Evolutionary conservation across 2,797 vertebrate genomes (phyloP).

Genomic region (Sebastes diploproa): DNA sequence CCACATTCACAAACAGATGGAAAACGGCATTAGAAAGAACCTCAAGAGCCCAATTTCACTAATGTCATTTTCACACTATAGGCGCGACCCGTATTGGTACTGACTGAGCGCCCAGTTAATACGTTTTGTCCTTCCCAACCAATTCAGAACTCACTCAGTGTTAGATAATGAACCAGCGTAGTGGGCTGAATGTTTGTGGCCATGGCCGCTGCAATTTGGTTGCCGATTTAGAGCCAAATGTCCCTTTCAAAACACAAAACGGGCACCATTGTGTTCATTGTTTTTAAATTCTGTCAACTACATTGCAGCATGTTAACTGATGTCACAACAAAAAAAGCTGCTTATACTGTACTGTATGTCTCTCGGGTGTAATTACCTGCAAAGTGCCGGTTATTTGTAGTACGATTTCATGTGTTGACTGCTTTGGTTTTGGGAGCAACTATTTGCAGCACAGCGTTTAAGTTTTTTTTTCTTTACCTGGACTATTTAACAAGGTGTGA

Average conservation of each 20-base stretch:
- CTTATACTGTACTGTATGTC: constrained; percentile 16
- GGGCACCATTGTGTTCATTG: constrained; percentile 44
- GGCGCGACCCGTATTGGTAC: constrained; percentile 60
- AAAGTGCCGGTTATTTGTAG: constrained; percentile 39
- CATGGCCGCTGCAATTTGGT: constrained; percentile 43
- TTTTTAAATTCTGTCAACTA: constrained; percentile 51
- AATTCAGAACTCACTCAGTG: constrained; percentile 61
- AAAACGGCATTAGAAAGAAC: constrained; percentile 59
- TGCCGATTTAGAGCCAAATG: constrained; percentile 52
- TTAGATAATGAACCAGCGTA: constrained; percentile 63
- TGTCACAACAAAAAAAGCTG: constrained; percentile 55
- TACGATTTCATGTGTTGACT: constrained; percentile 25
- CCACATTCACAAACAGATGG: constrained; percentile 48
- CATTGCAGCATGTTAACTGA: constrained; percentile 45
- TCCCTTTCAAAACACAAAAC: constrained; percentile 52
- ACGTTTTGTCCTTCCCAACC: constrained; percentile 66
- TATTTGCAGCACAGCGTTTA: constrained; percentile 15
- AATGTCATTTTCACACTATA: constrained; percentile 64
- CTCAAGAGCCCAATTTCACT: constrained; percentile 69
- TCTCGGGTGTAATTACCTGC: constrained; percentile 56
- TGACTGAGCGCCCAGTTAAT: constrained; percentile 59
- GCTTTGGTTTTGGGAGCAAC: constrained; percentile 31
- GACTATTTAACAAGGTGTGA: constrained; percentile 27
- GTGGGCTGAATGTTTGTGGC: constrained; percentile 51
- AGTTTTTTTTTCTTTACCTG: constrained; percentile 23